These are phyloP conservation scores for Homarus americanus DNA, from an alignment of 1,140 invertebrate genomes.

Conservation along the genomic window DNA sequence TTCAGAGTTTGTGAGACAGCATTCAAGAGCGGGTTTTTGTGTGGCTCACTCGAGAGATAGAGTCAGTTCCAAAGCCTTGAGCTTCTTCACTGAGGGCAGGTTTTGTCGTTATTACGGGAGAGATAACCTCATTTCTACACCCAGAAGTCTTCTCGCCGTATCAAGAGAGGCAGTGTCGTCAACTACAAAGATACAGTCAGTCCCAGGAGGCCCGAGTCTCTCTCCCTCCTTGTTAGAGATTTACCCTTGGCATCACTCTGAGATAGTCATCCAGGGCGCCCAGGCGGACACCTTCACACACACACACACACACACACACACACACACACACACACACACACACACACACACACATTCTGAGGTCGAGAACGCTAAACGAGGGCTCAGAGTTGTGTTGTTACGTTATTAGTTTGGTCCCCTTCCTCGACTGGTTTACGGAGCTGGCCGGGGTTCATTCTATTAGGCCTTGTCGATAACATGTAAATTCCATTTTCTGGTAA, in stretches of 20 bases:
- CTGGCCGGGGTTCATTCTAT: too few species aligned
- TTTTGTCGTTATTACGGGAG: background rate
- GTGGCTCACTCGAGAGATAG: background rate
- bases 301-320: background rate
- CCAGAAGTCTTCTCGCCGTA: background rate
- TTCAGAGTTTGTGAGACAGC: conserved; percentile 7
- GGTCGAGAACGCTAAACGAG: background rate
- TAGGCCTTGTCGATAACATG: too few species aligned
- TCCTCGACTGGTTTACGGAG: too few species aligned
- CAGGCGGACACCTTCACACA: background rate
- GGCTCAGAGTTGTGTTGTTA: too few species aligned
- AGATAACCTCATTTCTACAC: background rate
- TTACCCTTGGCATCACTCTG: too few species aligned
- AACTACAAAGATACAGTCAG: background rate
- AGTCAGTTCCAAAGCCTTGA: background rate
- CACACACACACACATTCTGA: background rate
- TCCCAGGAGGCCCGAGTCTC: background rate
- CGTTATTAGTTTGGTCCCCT: too few species aligned
- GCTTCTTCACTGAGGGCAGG: background rate
- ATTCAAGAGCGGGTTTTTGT: background rate
- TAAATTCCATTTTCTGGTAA: too few species aligned
- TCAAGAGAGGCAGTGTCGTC: background rate
- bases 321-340: background rate
- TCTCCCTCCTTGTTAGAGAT: background rate
- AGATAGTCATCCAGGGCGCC: background rate